phyloP scores from a whole-genome alignment of 2,797 vertebrate species.

The Scleropages formosus region DNA sequence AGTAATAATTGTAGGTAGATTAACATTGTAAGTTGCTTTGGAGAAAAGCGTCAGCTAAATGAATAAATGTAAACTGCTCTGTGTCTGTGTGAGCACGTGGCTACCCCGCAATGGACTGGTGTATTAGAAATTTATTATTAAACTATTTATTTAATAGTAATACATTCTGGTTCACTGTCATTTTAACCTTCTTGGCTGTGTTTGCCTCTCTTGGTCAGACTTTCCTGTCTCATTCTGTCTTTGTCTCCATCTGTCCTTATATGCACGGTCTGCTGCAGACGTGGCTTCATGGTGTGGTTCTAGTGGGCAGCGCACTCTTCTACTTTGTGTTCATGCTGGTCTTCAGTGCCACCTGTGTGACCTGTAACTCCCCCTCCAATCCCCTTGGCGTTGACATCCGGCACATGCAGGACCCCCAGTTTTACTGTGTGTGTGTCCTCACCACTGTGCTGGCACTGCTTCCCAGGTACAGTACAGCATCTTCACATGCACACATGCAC shows the following conservation, averaged over 20 bases:
- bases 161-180: no score
- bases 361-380: conserved; percentile 78
- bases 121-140: no score
- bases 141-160: no score
- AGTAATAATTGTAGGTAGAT: no score
- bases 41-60: no score
- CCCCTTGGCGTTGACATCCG: conserved; percentile 77
- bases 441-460: conserved; percentile 78
- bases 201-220: no score
- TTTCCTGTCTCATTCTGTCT: no score
- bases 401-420: conserved; percentile 73
- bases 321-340: conserved; percentile 79
- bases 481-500: not conserved
- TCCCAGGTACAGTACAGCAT: conserved; percentile 73
- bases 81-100: no score
- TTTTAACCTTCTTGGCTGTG: no score
- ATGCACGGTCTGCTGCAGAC: conserved; percentile 69
- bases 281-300: conserved; percentile 75
- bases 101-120: no score
- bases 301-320: conserved; percentile 65
- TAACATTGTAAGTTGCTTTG: no score
- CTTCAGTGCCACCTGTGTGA: conserved; percentile 73
- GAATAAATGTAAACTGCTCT: no score
- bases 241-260: not conserved
- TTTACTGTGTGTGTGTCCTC: conserved; percentile 80